phyloP scores from a whole-genome alignment of 2,888 invertebrate species.

The Macropis europaea region DNA sequence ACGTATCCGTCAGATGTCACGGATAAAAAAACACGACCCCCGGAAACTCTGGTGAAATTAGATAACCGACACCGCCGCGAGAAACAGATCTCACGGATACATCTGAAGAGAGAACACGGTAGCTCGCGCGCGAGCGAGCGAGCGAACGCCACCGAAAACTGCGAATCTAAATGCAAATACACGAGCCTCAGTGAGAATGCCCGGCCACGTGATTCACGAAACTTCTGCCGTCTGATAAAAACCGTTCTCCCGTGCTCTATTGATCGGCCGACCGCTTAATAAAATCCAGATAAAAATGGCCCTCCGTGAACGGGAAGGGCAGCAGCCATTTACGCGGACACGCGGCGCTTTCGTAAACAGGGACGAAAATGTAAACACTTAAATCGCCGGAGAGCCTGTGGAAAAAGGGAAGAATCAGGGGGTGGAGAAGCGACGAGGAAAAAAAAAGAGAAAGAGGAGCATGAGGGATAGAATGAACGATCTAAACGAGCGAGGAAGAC shows the following conservation, averaged over 20 bases:
- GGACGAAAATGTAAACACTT: conserved; percentile 46
- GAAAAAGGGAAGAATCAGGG: background rate
- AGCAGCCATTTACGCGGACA: conserved; percentile 4
- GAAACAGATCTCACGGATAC: conserved; percentile 8
- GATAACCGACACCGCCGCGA: conserved; percentile 27
- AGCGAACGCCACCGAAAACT: conserved; percentile 41
- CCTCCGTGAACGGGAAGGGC: background rate
- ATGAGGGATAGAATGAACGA: background rate
- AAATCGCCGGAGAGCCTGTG: conserved; percentile 11
- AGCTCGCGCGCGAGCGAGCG: background rate
- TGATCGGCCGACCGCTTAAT: conserved; percentile 57
- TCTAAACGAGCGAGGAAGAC: background rate
- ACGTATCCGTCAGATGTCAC: conserved; percentile 51
- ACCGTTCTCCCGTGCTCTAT: conserved; percentile 56
- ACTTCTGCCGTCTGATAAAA: conserved; percentile 54
- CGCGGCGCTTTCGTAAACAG: conserved; percentile 25
- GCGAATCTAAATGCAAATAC: conserved; percentile 64
- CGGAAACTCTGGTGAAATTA: conserved; percentile 54
- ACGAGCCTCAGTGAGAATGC: conserved; percentile 28
- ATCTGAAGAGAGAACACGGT: no score
- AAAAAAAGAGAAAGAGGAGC: background rate
- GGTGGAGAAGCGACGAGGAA: background rate
- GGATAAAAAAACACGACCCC: conserved; percentile 34
- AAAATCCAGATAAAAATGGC: conserved; percentile 59
- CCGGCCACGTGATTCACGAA: conserved; percentile 58